These are phyloP conservation scores for Lordiphosa mommai DNA, from an alignment of 1,140 invertebrate genomes.

Conservation along the genomic window DNA sequence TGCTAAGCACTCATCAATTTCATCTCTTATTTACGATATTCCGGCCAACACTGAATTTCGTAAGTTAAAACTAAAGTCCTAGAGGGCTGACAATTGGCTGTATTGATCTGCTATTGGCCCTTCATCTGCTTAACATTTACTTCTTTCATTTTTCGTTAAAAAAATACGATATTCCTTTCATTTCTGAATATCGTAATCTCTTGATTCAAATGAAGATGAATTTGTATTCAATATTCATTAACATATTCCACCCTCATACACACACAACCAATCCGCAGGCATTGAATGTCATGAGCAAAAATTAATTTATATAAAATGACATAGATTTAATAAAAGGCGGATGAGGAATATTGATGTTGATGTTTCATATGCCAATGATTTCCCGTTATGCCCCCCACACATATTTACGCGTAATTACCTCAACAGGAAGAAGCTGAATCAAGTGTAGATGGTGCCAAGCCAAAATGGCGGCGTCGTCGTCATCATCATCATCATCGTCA, in stretches of 20 bases:
- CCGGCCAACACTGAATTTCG: too few species aligned
- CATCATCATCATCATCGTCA: constrained; percentile 15
- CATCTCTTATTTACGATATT: too few species aligned
- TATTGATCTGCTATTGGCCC: too few species aligned
- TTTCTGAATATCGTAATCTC: too few species aligned
- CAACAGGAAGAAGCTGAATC: constrained; percentile 8
- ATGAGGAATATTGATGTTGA: constrained; percentile 42
- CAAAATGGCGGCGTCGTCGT: constrained; percentile 44
- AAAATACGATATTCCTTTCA: too few species aligned
- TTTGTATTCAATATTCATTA: constrained; percentile 7
- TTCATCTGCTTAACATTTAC: too few species aligned
- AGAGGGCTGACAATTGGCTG: too few species aligned
- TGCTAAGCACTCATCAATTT: too few species aligned
- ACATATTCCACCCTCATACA: constrained; percentile 19
- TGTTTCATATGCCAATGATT: constrained; percentile 11
- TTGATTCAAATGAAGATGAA: too few species aligned
- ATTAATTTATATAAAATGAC: constrained; percentile 62
- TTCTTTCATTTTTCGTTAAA: too few species aligned
- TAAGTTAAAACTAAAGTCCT: too few species aligned
- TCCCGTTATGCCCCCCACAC: constrained; percentile 13
- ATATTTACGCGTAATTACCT: constrained; percentile 62
- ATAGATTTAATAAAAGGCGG: constrained; percentile 38
- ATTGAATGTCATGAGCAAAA: constrained; percentile 43
- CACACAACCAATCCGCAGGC: constrained; percentile 26
- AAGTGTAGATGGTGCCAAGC: constrained; percentile 25